Evolutionary conservation across 1,140 invertebrate genomes (phyloP).

Genomic region (Zaprionus inermis): DNA sequence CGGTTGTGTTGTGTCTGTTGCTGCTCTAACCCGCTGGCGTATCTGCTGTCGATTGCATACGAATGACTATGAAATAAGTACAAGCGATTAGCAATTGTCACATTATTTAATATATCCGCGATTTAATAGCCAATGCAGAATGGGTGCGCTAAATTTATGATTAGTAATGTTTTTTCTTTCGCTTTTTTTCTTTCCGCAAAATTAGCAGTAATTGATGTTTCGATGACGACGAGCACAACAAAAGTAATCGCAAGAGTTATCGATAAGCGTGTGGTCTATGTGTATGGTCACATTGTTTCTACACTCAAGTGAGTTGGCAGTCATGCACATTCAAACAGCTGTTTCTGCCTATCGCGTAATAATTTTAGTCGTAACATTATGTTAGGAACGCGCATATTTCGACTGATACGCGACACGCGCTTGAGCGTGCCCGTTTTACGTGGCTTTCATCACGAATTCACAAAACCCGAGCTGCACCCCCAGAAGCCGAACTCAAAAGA

Average conservation of each 20-base stretch:
- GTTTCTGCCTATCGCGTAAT: conserved; percentile 36
- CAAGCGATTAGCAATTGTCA: conserved; percentile 30
- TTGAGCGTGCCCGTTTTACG: conserved; percentile 66
- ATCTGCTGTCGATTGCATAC: conserved; percentile 20
- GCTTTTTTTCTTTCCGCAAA: conserved; percentile 48
- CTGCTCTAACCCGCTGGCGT: conserved; percentile 20
- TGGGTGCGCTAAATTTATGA: conserved; percentile 38
- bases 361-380: conserved; percentile 42
- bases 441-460: conserved; percentile 78
- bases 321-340: conserved; percentile 20
- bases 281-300: conserved; percentile 14
- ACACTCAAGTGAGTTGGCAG: conserved; percentile 10
- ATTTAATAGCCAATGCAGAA: conserved; percentile 34
- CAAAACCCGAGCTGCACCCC: conserved; percentile 45
- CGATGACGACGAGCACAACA: conserved; percentile 31
- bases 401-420: conserved; percentile 59
- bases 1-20: conserved; percentile 48
- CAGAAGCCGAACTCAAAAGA: conserved; percentile 2
- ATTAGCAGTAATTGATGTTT: conserved; percentile 54
- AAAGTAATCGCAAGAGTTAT: conserved; percentile 22
- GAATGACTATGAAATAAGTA: conserved; percentile 35
- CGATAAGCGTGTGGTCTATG: neutral
- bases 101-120: conserved; percentile 42
- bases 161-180: conserved; percentile 44
- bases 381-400: conserved; percentile 64